A percentile compares a stretch with the other conserved stretches of the same genome.
Conservation (phyloP, 2,113 vertebrate species). For the Nothobranchius kuhntae region DNA sequence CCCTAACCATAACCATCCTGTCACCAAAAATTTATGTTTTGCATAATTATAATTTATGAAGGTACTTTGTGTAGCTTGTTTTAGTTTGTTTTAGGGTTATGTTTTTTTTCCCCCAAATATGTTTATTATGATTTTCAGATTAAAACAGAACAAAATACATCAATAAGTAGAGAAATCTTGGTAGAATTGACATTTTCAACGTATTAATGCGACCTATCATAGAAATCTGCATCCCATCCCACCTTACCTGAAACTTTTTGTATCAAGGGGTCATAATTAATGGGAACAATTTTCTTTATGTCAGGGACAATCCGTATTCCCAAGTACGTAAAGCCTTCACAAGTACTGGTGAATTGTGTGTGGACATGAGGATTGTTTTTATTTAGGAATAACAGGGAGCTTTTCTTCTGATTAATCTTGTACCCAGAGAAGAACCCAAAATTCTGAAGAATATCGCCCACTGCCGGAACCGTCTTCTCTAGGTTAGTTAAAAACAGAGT, state of each 20-base stretch:
- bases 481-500: not conserved
- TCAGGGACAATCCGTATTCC: not conserved
- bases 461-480: not conserved
- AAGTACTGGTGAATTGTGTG: not conserved
- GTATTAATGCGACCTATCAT: not conserved
- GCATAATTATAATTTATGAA: too few relatives aligned
- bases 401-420: constrained; percentile 3
- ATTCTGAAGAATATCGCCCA: not conserved
- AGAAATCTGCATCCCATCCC: not conserved
- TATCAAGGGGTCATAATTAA: not conserved
- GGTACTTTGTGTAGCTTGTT: too few relatives aligned
- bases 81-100: too few relatives aligned
- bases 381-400: not conserved
- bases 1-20: too few relatives aligned
- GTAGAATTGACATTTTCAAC: constrained; percentile 1
- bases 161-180: not conserved
- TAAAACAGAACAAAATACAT: too few relatives aligned
- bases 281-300: not conserved
- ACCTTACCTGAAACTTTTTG: not conserved
- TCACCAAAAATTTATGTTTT: too few relatives aligned
- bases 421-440: not conserved
- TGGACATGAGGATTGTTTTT: not conserved
- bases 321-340: constrained; percentile 1
- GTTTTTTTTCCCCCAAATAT: too few relatives aligned
- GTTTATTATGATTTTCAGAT: too few relatives aligned